phyloP scores from a whole-genome alignment of 2,888 invertebrate genomes.

The Atherix ibis region DNA sequence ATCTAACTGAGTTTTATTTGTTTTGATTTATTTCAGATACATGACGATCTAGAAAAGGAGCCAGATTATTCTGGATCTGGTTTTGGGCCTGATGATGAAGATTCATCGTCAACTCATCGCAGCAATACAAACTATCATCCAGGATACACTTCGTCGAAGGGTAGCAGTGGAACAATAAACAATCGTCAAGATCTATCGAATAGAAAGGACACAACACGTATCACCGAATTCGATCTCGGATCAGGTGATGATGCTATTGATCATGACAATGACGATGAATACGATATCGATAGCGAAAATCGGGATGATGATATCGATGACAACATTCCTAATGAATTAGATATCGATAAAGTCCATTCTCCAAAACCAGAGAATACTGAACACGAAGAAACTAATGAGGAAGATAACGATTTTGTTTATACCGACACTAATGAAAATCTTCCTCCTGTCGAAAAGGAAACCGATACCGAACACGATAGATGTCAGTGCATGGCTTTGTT shows the following conservation, averaged over 20 bases:
- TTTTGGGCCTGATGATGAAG: conserved; percentile 72
- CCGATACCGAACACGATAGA: conserved; percentile 5
- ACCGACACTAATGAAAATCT: no score
- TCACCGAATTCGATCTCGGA: conserved; percentile 12
- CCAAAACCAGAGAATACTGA: no score
- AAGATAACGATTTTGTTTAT: no score
- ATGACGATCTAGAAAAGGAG: conserved; percentile 43
- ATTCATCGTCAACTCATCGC: conserved; percentile 31
- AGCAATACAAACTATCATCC: conserved; percentile 13
- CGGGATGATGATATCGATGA: conserved; percentile 11
- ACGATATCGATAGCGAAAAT: conserved; percentile 13
- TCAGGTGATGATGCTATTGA: conserved; percentile 17
- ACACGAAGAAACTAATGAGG: no score
- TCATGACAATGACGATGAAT: conserved; percentile 17
- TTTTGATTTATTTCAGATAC: conserved; percentile 24
- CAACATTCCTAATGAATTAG: conserved; percentile 5
- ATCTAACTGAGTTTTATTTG: no score
- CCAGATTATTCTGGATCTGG: conserved; percentile 75
- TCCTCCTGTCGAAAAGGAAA: no score
- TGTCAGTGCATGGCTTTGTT: conserved; percentile 15
- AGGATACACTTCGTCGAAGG: conserved; percentile 8
- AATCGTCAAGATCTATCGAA: conserved; percentile 24
- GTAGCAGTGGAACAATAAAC: conserved; percentile 8
- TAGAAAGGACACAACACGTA: conserved; percentile 14
- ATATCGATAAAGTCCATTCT: no score